A percentile compares a stretch with the other conserved stretches of the same genome.
phyloP scores from a whole-genome alignment of 2,797 vertebrate species.

The Smutsia gigantea region DNA sequence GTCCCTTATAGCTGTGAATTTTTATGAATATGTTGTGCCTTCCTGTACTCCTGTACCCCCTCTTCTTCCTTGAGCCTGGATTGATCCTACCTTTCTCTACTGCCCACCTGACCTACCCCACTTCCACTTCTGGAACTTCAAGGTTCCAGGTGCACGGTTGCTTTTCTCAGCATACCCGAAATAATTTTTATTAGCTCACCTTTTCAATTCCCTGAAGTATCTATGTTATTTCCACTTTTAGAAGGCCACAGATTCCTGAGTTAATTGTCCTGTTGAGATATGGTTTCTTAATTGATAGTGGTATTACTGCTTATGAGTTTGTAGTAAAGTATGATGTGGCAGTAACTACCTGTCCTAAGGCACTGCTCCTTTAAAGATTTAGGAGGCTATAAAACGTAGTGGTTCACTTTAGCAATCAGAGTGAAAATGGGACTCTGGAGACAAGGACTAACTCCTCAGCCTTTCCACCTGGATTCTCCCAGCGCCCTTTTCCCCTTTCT shows the following conservation, averaged over 20 bases:
- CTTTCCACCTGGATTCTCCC: not conserved
- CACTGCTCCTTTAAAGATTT: not conserved
- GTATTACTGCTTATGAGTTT: not conserved
- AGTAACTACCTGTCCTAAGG: not conserved
- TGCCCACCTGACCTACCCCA: not conserved
- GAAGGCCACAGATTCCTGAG: constrained; percentile 1
- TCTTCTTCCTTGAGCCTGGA: not conserved
- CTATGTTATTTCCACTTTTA: constrained; percentile 10
- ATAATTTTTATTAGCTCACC: not conserved
- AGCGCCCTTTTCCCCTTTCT: not conserved
- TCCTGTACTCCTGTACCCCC: not conserved
- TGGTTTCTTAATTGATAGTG: constrained; percentile 1
- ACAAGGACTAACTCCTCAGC: not conserved
- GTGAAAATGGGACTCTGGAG: not conserved
- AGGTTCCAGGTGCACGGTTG: not conserved
- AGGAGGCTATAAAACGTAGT: not conserved
- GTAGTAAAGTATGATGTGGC: not conserved
- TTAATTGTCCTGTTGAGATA: constrained; percentile 3
- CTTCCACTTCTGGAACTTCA: not conserved
- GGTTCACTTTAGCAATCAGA: not conserved
- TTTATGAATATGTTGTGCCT: not conserved
- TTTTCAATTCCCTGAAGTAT: constrained; percentile 45
- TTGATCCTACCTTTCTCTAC: not conserved
- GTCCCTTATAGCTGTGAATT: not conserved
- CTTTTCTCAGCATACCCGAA: constrained; percentile 48